Percentiles rank a stretch among this genome's conserved stretches.
Evolutionary conservation across 2,888 invertebrate genomes (phyloP).

Genomic region (Anoplius nigerrimus): DNA sequence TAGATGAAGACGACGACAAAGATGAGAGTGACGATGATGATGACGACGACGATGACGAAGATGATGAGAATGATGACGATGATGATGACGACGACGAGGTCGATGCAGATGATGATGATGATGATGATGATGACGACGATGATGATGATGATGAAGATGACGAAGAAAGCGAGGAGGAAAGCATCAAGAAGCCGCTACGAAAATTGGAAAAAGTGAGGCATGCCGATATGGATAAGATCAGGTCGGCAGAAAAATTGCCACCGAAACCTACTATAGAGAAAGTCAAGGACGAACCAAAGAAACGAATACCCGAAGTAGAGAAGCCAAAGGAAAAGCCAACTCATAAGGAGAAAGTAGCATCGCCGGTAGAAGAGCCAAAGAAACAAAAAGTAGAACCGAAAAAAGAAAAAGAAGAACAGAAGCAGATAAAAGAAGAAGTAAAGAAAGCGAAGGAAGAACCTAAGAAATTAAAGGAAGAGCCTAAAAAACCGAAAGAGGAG

Average conservation of each 20-base stretch:
- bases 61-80: slow-evolving; percentile 20
- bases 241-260: slow-evolving; percentile 35
- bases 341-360: slow-evolving; percentile 17
- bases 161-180: slow-evolving; percentile 37
- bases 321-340: slow-evolving; percentile 17
- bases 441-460: not conserved
- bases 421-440: slow-evolving; percentile 19
- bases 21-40: slow-evolving; percentile 11
- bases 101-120: slow-evolving; percentile 53
- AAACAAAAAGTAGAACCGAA: slow-evolving; percentile 14
- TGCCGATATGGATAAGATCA: slow-evolving; percentile 63
- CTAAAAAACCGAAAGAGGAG: slow-evolving; percentile 19
- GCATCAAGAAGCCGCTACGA: slow-evolving; percentile 40
- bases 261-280: slow-evolving; percentile 24
- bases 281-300: slow-evolving; percentile 22
- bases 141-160: slow-evolving; percentile 28
- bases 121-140: slow-evolving; percentile 26
- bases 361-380: slow-evolving; percentile 41
- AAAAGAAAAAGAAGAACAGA: slow-evolving; percentile 39
- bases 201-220: slow-evolving; percentile 65
- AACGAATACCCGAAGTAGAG: slow-evolving; percentile 23
- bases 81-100: slow-evolving; percentile 28
- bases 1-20: not conserved
- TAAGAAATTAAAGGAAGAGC: slow-evolving; percentile 36
- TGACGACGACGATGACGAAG: not conserved